Evolutionary conservation across 2,113 vertebrate species (phyloP), one percentile per base, ranked within the genome.

Genomic region (Condylura cristata): DNA sequence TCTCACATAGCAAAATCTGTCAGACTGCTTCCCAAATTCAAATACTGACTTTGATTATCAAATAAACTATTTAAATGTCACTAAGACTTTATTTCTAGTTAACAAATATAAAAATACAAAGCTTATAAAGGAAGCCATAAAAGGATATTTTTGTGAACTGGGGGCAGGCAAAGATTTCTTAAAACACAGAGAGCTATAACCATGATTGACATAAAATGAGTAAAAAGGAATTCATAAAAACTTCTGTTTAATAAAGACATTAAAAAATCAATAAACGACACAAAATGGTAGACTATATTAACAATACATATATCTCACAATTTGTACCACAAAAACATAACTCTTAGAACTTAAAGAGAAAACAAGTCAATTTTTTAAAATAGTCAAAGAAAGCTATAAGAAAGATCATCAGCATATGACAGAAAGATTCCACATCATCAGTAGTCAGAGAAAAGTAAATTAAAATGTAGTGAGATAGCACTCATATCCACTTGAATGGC

Each of bases 261-360:
- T 78, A 90, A 79, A 91, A 85, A 92, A 81, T 18, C 48, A 74
- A 71, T 71, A 83, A 41, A 22, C 28, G 30, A 37, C 41, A 93
- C 12, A 61, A 95, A 93, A 84, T 92, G 28, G 17, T 56, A 90
- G n/a, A 83, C 53, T 17, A 78, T 86, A 90, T 51, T 78, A 53
- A 84, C 6, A 72, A 74, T 46, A 56, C 16, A 91, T 75, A 75
- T 16, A 48, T 48, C 74, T 86, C 18, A 85, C 22, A 46, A 89
- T 39, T 18, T 92, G 51, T 66, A 89, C 51, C n/a, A 94, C 22
- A 60, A 92, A 61, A 58, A 61, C 58, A 37, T 13, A 88, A 78
- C 24, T 37, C 22, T 26, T 34, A 63, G 39, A 90, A 56, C 11
- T 90, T 90, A 79, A 83, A 84, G 46, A 51, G 16, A 74, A 85